Conservation (phyloP, 2,888 invertebrate species). For the Teleiodes luculella region DNA sequence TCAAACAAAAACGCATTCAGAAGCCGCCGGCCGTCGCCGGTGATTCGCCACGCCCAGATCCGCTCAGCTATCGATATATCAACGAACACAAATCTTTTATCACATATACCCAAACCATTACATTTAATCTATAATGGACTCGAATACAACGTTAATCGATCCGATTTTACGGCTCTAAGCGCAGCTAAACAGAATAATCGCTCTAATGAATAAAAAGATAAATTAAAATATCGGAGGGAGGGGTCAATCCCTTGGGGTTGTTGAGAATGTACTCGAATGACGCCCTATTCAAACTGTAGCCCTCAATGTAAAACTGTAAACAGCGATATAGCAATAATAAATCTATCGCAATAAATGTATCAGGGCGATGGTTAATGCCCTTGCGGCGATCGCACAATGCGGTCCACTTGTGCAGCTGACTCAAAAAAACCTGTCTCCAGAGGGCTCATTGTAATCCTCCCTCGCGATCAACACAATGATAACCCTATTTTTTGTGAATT, state of each 20-base stretch:
- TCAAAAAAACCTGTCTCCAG: slow-evolving; percentile 46
- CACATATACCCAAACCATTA: slow-evolving; percentile 32
- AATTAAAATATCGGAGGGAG: slow-evolving; percentile 36
- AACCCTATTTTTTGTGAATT: slow-evolving; percentile 28
- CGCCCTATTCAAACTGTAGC: slow-evolving; percentile 24
- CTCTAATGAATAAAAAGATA: slow-evolving; percentile 62
- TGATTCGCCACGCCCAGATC: slow-evolving; percentile 34
- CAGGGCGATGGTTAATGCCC: slow-evolving; percentile 45
- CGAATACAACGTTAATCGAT: slow-evolving; percentile 56
- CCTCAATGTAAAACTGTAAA: slow-evolving; percentile 14
- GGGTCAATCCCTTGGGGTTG: slow-evolving; percentile 30
- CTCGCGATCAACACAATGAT: slow-evolving; percentile 14
- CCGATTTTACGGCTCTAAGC: slow-evolving; percentile 62
- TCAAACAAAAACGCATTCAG: slow-evolving; percentile 31
- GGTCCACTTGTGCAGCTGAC: slow-evolving; percentile 72
- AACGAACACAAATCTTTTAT: slow-evolving; percentile 36
- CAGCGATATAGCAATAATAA: slow-evolving; percentile 32
- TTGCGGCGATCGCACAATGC: slow-evolving; percentile 49
- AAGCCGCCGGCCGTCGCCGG: slow-evolving; percentile 53
- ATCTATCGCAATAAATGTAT: slow-evolving; percentile 32
- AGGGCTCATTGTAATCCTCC: slow-evolving; percentile 21
- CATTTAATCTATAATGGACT: slow-evolving; percentile 42
- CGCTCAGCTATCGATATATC: slow-evolving; percentile 33
- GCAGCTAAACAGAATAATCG: slow-evolving; percentile 56
- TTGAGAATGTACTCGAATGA: slow-evolving; percentile 31